Evolutionary conservation across 1,140 invertebrate species (phyloP).

Genomic region (Drosophila ironensis): DNA sequence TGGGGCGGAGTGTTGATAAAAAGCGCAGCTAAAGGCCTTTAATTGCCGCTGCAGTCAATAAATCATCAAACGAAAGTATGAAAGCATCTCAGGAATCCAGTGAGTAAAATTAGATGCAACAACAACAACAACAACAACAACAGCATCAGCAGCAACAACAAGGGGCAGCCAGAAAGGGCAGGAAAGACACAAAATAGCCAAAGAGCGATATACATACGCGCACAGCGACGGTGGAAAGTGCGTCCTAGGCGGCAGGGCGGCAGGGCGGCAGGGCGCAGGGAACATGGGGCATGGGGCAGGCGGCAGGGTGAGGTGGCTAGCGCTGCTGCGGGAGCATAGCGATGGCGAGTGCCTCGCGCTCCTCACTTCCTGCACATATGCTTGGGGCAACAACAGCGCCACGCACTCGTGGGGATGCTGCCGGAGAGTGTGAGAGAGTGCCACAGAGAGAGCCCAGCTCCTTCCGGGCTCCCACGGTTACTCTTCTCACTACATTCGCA

Average conservation of each 20-base stretch:
- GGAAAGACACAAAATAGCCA: slow-evolving; percentile 68
- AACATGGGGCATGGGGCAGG: too few species aligned
- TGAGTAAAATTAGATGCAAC: slow-evolving; percentile 72
- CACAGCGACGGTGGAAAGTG: slow-evolving; percentile 58
- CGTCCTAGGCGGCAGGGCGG: slow-evolving; percentile 28
- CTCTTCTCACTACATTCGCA: not conserved
- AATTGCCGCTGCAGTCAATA: slow-evolving; percentile 77
- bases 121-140: not conserved
- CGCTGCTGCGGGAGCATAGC: not conserved
- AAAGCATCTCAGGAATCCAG: slow-evolving; percentile 73
- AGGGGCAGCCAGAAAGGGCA: slow-evolving; percentile 48
- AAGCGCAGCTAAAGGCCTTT: slow-evolving; percentile 75
- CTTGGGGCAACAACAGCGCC: slow-evolving; percentile 44
- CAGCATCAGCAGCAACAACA: not conserved
- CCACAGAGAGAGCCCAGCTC: slow-evolving; percentile 11
- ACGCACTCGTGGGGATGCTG: slow-evolving; percentile 65
- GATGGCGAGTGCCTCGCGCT: slow-evolving; percentile 21
- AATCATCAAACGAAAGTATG: slow-evolving; percentile 79
- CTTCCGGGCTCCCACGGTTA: slow-evolving; percentile 5
- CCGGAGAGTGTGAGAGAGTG: slow-evolving; percentile 6
- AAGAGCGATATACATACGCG: slow-evolving; percentile 43
- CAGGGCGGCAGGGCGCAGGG: too few species aligned
- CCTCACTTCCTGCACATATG: slow-evolving; percentile 67
- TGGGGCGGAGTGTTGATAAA: slow-evolving; percentile 71
- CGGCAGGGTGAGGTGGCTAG: not conserved